Conservation (phyloP, 1,140 invertebrate genomes). For the Calephelis nemesis region DNA sequence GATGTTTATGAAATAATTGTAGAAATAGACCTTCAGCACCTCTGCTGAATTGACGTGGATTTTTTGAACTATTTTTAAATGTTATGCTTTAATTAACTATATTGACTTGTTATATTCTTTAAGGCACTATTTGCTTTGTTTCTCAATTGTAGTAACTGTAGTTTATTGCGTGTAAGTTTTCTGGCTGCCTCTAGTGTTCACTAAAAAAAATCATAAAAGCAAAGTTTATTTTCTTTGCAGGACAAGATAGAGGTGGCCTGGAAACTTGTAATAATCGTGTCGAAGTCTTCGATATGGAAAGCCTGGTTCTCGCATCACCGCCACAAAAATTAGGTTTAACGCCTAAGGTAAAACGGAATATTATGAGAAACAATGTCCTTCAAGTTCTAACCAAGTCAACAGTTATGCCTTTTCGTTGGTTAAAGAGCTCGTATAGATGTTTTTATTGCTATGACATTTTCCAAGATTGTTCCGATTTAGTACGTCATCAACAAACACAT, state of each 20-base stretch:
- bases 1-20: no score
- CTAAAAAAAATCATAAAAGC: constrained; percentile 30
- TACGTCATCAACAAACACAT: constrained; percentile 52
- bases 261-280: constrained; percentile 25
- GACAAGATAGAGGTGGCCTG: constrained; percentile 52
- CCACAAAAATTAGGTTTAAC: constrained; percentile 33
- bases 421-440: constrained; percentile 65
- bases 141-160: neutral
- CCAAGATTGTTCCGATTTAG: constrained; percentile 56
- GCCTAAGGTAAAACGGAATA: constrained; percentile 52
- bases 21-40: no score
- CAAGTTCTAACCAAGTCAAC: constrained; percentile 60
- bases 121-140: constrained; percentile 42
- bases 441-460: constrained; percentile 73
- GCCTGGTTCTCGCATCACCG: constrained; percentile 18
- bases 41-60: no score
- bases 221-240: constrained; percentile 63
- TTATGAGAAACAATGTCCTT: constrained; percentile 57
- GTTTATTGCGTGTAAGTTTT: constrained; percentile 34
- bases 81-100: no score
- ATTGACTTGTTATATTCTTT: constrained; percentile 27
- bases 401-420: constrained; percentile 67
- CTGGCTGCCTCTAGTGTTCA: constrained; percentile 37
- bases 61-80: no score
- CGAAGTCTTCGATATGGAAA: constrained; percentile 26